Evolutionary conservation across 1,140 invertebrate genomes (phyloP), one percentile per base, ranked within the genome.

Genomic region (Musca domestica): DNA sequence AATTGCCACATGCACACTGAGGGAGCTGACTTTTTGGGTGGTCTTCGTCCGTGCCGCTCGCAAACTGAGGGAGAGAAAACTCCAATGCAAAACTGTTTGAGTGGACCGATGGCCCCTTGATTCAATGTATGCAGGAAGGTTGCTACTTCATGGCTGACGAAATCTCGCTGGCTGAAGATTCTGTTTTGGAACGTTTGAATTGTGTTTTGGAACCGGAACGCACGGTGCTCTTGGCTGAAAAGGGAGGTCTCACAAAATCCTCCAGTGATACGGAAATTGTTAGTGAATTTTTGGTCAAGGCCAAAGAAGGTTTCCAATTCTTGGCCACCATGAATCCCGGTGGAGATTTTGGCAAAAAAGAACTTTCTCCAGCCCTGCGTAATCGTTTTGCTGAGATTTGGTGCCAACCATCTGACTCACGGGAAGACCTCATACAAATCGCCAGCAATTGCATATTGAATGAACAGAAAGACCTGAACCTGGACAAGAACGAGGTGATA

Each of bases 1-100:
- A 99, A 99, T 84, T 99, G 98, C 84, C 98, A 99, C 78, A 95
- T 98, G 91, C 94, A 99, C 78, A 98, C 96, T 2, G 98, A 99
- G 83, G 95, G 95, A 74, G 90, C 96, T 0, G 98, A 99, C 83
- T 99, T 99, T 78, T 84, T 99, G 10, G 98, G 98, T 58, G 95
- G 95, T 51, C 83, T 99, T 3, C 85, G 98, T 72, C 98, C 98
- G 3, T 92, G 95, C 2, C 84, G 96, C 58, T 86, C 92, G 66
- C 86, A 87, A 58, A 83, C 77, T 56, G 71, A 80, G 2, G 83
- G 84, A 66, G 80, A 81, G 22, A 47, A 9, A 30, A 67, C 47
- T 17, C 64, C 30, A 67, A 67, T 22, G 14, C 23, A 17, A 72
- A 79, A 67, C 82, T 98, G 2, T 99, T 99, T 83, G 96, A 98